Base-by-base conservation (phyloP, 2,113 vertebrate species). In the Upupa epops region DNA sequence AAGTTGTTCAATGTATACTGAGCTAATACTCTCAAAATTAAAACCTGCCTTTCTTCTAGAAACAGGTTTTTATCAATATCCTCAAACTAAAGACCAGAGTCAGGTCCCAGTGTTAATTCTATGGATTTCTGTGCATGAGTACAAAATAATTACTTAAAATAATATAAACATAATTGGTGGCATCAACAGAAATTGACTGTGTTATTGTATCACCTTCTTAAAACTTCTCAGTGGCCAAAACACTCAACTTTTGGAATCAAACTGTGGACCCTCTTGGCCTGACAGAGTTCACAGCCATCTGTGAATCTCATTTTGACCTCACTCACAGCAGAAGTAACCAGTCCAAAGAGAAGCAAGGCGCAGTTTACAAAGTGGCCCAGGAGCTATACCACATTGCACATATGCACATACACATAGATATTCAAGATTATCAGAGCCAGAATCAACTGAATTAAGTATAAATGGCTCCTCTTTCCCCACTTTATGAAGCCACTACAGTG, bases 401-500 rank as follows among this genome's bases (percentile, higher is more conserved):
- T 11, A 11, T 1, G 18, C 46, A 21, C 5, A 56, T 16, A 61
- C 2, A 15, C 6, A 75, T 58, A 71, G 16, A 17, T 4, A 32
- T 6, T 42, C 14, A 75, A 58, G 34, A 52, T 8, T 26, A 46
- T 0, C 10, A 9, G 21, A 20, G 29, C 14, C 37, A 52, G 13
- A 66, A 66, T 46, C 21, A 55, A 25, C 8, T 36, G 11, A 28
- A 75, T n/a, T 26, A 49, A 79, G 40, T 82, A 68, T 3, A 56
- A 51, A 31, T 16, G 3, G 19, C 31, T 28, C 31, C 36, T 42
- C 28, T 8, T 21, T 5, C 40, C 4, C 5, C 4, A 20, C 18
- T 1, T 1, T 1, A 56, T 0, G 3, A 85, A 85, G 55, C 14
- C 20, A 24, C 2, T 4, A 6, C 4, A 36, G 29, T 6, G 7